Base-by-base conservation (phyloP, 2,888 invertebrate genomes). In the Rhogogaster chlorosoma region DNA sequence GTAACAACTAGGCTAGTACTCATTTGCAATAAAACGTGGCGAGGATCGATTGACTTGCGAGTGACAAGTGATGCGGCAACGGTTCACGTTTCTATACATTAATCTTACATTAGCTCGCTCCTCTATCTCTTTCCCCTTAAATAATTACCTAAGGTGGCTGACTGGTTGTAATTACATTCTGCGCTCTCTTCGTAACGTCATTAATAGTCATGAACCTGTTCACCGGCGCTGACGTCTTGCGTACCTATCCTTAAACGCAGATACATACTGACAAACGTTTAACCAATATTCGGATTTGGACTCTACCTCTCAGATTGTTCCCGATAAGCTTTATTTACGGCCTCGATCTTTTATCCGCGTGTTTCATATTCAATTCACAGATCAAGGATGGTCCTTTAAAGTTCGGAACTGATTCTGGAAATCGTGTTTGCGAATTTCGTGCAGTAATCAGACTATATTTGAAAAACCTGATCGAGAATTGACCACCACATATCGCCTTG, bases 131-230 rank as follows among this genome's bases (percentile, higher is more conserved):
- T 29, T 61, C 61, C 61, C 49, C 82, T 84, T 84, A 53, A 85
- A 83, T 75, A 85, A 87, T 87, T 84, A 80, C 85, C 75, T 18
- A 45, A 85, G 85, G 85, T 83, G 85, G 85, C 84, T 38, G 86
- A 86, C 85, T 85, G 78, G 84, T 86, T 84, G 78, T 84, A 85
- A 86, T 86, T 87, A 71, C 78, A 80, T 80, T 80, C 80, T 61
- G 61, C 53, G 53, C 38, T 61, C 80, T 57, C 61, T 80, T 38
- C 80, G 80, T 61, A 80, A 49, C 80, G 80, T 80, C 80, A 80
- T 80, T 49, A 80, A 80, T 80, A 80, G 80, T 80, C 80, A 80
- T 80, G 80, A 80, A 80, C 80, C 80, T 61, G 80, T 80, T 80
- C 80, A 61, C 80, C 80, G 61, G 61, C 12, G 38, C 32, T 80